Base-by-base conservation (phyloP, 2,888 invertebrate species). In the Physocephala rufipes region DNA sequence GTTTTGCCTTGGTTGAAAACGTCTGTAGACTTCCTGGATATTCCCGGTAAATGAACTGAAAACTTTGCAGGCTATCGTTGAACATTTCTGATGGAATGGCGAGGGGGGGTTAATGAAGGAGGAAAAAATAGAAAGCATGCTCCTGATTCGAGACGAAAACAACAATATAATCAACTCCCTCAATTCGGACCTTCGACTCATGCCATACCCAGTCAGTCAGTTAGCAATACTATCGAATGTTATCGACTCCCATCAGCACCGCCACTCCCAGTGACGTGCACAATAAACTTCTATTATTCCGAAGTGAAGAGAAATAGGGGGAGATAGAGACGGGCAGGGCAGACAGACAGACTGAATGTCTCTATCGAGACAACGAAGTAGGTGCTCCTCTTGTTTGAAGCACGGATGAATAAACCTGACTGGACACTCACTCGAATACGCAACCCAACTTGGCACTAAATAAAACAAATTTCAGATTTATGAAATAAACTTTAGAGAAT, bases 261-360 rank as follows among this genome's bases (percentile, higher is more conserved):
- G 62, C 68, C 68, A 68, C 68, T 68, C 68, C 68, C 68, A 62
- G 68, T 36, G 62, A 68, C 62, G 62, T 49, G 62, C 63, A 64
- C 70, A 70, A 45, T 26, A 62, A 68, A 62, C 61, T 68, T 51
- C 62, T 51, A 61, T 21, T 26, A 64, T 45, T 43, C 45, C n/a
- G n/a, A n/a, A n/a, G n/a, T n/a, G n/a, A n/a, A n/a, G n/a, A n/a
- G n/a, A n/a, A n/a, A n/a, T n/a, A n/a, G n/a, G n/a, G n/a, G n/a
- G n/a, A n/a, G n/a, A n/a, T n/a, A n/a, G n/a, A n/a, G n/a, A n/a
- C n/a, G 45, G 24, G 26, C n/a, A 5, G 28, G 55, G 51, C 30
- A 62, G 55, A 63, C 58, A 30, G 47, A 45, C 63, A 28, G 19
- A 43, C 63, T 36, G 26, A 69, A 3, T 19, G 36, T 15, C 64